Percentiles rank a stretch among this genome's conserved stretches.
Conservation (phyloP, 2,888 invertebrate genomes). For the Aleiodes leptofemur region DNA sequence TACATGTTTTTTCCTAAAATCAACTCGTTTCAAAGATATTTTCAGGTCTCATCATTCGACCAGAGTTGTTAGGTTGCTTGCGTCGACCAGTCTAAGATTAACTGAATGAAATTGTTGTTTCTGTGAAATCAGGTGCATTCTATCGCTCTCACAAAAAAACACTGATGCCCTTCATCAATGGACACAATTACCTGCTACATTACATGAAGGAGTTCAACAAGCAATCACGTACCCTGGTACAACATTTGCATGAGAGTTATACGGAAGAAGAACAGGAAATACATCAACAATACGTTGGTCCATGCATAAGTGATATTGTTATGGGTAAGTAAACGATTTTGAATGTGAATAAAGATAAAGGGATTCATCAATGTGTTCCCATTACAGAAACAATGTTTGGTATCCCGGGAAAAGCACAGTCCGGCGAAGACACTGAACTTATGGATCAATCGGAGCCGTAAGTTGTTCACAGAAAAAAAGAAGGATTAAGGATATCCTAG, state of each 20-base stretch:
- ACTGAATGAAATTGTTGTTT: no score
- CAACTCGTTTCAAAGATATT: no score
- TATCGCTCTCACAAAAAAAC: constrained; percentile 43
- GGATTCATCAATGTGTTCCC: neutral
- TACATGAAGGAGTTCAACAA: constrained; percentile 35
- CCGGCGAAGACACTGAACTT: constrained; percentile 27
- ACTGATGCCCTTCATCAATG: constrained; percentile 43
- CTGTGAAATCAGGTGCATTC: neutral
- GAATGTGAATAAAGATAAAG: no score
- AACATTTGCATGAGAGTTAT: constrained; percentile 19
- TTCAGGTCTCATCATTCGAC: no score
- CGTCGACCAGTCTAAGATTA: no score
- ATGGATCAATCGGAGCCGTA: constrained; percentile 14
- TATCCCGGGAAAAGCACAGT: constrained; percentile 38
- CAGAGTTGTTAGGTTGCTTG: no score
- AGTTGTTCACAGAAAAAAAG: neutral
- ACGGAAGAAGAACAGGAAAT: constrained; percentile 7
- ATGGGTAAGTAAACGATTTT: no score
- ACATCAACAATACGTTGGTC: neutral
- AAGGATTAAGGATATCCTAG: no score
- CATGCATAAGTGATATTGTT: constrained; percentile 44
- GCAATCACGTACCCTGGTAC: constrained; percentile 9
- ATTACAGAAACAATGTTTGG: constrained; percentile 49
- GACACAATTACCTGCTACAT: neutral
- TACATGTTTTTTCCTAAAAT: neutral